Conservation (phyloP, 1,140 invertebrate species). For the Drosophila pseudoobscura region DNA sequence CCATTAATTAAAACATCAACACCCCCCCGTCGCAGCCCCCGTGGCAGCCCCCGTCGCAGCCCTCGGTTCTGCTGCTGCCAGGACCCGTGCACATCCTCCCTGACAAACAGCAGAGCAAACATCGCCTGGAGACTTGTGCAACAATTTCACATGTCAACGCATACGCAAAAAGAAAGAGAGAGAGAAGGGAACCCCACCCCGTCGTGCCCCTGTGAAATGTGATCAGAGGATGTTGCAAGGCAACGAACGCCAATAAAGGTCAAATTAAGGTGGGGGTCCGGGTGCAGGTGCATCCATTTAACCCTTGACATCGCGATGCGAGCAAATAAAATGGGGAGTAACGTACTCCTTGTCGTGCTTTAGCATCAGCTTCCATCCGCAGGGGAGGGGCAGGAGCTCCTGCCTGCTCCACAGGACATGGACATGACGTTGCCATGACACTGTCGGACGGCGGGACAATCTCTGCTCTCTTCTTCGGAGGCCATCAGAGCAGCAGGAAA, state of each 20-base stretch:
- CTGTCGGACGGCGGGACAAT: constrained; percentile 28
- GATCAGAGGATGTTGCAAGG: constrained; percentile 37
- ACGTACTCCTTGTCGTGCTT: not conserved
- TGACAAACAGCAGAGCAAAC: constrained; percentile 38
- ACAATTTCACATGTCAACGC: constrained; percentile 75
- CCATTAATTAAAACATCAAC: constrained; percentile 72
- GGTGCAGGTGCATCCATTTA: constrained; percentile 49
- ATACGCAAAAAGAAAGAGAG: constrained; percentile 53
- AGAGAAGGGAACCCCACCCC: constrained; percentile 4
- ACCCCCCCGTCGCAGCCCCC: constrained; percentile 10
- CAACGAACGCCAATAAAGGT: constrained; percentile 58
- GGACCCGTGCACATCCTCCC: not conserved
- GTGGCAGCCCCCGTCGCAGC: not conserved
- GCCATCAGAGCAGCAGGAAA: constrained; percentile 51
- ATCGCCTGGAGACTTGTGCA: constrained; percentile 67
- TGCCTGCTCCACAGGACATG: constrained; percentile 25
- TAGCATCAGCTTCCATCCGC: not conserved
- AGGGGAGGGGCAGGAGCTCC: constrained; percentile 3
- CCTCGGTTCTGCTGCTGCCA: not conserved
- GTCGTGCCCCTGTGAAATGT: constrained; percentile 52
- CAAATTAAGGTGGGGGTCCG: constrained; percentile 26
- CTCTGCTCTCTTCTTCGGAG: not conserved
- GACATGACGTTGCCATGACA: constrained; percentile 55
- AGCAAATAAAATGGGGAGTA: constrained; percentile 62
- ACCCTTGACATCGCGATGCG: constrained; percentile 70